Percentiles rank a stretch among this genome's conserved stretches.
Conservation (phyloP, 2,113 vertebrate species). For the Alaudala cheleensis region DNA sequence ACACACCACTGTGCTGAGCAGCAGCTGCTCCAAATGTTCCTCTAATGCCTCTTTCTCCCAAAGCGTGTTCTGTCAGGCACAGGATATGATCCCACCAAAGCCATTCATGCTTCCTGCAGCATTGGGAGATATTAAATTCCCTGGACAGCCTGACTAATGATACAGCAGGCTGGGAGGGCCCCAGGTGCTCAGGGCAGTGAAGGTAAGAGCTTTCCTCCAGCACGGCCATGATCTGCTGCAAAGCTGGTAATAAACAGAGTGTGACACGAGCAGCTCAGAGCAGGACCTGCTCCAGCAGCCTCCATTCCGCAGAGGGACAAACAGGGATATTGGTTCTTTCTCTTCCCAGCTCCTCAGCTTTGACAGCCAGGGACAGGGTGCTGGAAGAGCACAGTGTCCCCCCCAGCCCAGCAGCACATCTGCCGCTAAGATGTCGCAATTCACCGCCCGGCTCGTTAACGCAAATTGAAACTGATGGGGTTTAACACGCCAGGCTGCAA, state of each 20-base stretch:
- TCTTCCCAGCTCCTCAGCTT: not conserved
- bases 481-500: not conserved
- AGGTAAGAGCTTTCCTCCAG: not conserved
- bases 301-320: not conserved
- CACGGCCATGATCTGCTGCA: not conserved
- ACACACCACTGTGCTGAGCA: not conserved
- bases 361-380: not conserved
- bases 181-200: not conserved
- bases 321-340: not conserved
- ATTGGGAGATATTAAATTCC: not conserved
- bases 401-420: not conserved
- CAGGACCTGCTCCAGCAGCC: not conserved
- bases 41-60: not conserved
- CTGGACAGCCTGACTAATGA: not conserved
- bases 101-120: not conserved
- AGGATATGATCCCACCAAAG: not conserved
- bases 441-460: not conserved
- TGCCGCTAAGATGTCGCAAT: fast-evolving
- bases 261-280: not conserved
- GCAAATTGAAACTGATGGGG: not conserved
- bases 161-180: not conserved
- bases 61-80: not conserved
- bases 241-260: not conserved
- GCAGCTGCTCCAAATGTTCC: not conserved
- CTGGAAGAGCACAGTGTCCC: not conserved